A percentile compares a stretch with the other conserved stretches of the same genome.
phyloP scores from a whole-genome alignment of 2,797 vertebrate genomes.

The Staurois parvus region DNA sequence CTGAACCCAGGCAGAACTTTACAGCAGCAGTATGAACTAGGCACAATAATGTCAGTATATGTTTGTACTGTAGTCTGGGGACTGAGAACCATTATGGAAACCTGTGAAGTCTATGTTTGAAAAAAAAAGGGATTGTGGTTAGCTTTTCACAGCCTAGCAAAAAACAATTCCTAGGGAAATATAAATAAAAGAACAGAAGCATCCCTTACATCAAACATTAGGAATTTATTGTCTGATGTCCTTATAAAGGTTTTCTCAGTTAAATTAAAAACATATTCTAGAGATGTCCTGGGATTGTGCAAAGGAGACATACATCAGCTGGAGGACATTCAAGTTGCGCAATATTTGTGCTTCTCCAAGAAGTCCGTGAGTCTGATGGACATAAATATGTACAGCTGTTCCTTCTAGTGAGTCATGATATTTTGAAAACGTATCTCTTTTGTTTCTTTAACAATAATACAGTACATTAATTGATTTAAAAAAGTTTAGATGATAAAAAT shows the following conservation, averaged over 20 bases:
- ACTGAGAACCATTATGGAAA: not conserved
- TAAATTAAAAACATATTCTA: conserved; percentile 44
- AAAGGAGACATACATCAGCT: conserved; percentile 16
- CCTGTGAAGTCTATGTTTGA: not conserved
- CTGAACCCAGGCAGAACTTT: too few species aligned
- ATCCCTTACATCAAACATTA: conserved; percentile 14
- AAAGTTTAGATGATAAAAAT: not conserved
- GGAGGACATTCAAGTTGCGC: conserved; percentile 30
- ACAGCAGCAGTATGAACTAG: too few species aligned
- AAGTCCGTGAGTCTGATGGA: conserved; percentile 11
- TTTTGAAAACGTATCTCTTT: not conserved
- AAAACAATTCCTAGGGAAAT: not conserved
- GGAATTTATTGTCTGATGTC: not conserved
- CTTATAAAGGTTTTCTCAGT: conserved; percentile 21
- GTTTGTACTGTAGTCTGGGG: too few species aligned
- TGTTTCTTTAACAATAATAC: not conserved
- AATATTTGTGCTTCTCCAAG: conserved; percentile 24
- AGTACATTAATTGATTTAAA: not conserved
- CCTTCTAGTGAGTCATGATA: not conserved
- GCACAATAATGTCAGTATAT: too few species aligned
- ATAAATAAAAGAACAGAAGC: conserved; percentile 29
- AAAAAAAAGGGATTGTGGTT: not conserved
- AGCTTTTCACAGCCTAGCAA: conserved; percentile 6
- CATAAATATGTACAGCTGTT: conserved; percentile 46
- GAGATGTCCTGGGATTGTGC: conserved; percentile 9